These are phyloP conservation scores for Xenops minutus DNA, from an alignment of 2,797 vertebrate species.

Conservation along the genomic window DNA sequence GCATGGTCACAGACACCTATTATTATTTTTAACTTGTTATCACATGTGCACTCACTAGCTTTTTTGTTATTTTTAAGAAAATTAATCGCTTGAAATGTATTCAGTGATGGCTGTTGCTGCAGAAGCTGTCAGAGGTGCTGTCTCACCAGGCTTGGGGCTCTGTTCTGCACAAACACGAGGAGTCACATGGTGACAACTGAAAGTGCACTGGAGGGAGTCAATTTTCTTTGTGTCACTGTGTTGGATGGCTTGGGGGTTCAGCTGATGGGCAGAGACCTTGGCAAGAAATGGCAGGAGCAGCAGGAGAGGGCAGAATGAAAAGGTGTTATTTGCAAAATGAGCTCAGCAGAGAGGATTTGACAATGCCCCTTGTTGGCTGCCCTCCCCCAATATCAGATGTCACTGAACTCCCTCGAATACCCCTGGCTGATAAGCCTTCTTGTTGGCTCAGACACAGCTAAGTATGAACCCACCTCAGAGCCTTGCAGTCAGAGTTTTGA, in stretches of 20 bases:
- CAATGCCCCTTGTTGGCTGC: not conserved
- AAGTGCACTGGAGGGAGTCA: not conserved
- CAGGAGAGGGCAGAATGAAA: not conserved
- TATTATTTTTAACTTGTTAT: conserved; percentile 59
- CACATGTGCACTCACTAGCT: not conserved
- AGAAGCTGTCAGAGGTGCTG: not conserved
- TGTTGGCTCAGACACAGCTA: not conserved
- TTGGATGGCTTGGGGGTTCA: not conserved
- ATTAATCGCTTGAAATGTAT: not conserved
- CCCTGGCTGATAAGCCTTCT: not conserved
- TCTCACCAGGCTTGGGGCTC: not conserved
- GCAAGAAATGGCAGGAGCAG: not conserved
- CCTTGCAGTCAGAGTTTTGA: not conserved
- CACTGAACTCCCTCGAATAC: not conserved
- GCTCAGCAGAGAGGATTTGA: not conserved
- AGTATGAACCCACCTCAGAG: not conserved
- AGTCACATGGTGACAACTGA: not conserved
- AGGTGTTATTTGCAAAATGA: not conserved
- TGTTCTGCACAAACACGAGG: not conserved
- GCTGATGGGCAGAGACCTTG: not conserved
- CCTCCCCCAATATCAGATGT: not conserved
- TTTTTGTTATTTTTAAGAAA: conserved; percentile 31
- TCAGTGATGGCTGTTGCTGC: not conserved
- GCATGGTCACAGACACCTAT: conserved; percentile 29
- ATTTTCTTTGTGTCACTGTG: not conserved